Percentiles rank a stretch among this genome's conserved stretches.
Conservation (phyloP, 2,888 invertebrate species). For the Dimorphilus gyrociliatus region DNA sequence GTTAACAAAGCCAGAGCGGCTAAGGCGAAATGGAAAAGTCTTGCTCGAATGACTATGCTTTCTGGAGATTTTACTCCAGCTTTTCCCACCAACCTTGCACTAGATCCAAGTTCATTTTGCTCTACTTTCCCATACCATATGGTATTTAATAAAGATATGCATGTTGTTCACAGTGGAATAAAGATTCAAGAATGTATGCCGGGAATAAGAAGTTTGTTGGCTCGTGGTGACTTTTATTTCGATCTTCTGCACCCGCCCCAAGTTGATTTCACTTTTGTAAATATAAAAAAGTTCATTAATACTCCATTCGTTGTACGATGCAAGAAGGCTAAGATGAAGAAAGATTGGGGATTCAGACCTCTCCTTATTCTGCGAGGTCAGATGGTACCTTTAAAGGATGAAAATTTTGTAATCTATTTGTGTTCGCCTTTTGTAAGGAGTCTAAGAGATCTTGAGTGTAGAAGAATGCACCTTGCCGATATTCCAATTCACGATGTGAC, state of each 20-base stretch:
- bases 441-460: constrained; percentile 16
- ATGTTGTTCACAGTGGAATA: constrained; percentile 16
- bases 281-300: constrained; percentile 17
- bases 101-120: constrained; percentile 15
- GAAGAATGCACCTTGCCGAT: constrained; percentile 17
- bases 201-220: constrained; percentile 8
- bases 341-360: constrained; percentile 11
- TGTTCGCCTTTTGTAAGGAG: constrained; percentile 16
- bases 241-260: constrained; percentile 16
- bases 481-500: constrained; percentile 24
- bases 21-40: constrained; percentile 17
- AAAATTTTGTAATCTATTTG: constrained; percentile 14
- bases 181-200: constrained; percentile 17
- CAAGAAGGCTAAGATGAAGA: constrained; percentile 12
- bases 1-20: constrained; percentile 13
- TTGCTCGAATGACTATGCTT: constrained; percentile 16
- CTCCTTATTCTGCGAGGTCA: constrained; percentile 19
- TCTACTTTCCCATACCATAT: constrained; percentile 21
- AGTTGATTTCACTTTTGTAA: constrained; percentile 16
- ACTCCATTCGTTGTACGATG: constrained; percentile 18
- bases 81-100: constrained; percentile 3
- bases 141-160: constrained; percentile 16
- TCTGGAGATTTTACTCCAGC: constrained; percentile 15
- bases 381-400: constrained; percentile 15
- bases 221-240: constrained; percentile 11